A percentile compares a stretch with the other conserved stretches of the same genome.
These are phyloP conservation scores for Apus apus DNA, from an alignment of 2,113 vertebrate genomes.

Conservation along the genomic window DNA sequence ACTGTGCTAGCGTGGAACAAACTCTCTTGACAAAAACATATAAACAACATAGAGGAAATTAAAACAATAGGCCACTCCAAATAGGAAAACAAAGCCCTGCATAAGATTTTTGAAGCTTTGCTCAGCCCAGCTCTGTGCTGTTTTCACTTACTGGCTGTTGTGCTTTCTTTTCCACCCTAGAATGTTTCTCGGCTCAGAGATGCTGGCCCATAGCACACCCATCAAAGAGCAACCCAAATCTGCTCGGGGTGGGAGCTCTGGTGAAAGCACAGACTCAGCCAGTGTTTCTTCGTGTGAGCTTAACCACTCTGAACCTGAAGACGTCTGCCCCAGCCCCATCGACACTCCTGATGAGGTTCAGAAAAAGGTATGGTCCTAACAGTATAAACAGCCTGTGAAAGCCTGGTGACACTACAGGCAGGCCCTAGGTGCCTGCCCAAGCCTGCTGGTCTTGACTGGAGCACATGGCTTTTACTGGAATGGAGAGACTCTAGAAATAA, in stretches of 20 bases:
- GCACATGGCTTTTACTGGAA: not conserved
- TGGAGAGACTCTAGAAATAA: not conserved
- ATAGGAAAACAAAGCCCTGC: not conserved
- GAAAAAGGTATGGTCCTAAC: constrained; percentile 80
- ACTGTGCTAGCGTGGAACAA: not conserved
- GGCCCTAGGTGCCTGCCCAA: not conserved
- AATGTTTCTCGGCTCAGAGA: constrained; percentile 86
- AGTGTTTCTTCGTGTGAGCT: constrained; percentile 92
- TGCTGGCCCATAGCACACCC: constrained; percentile 76
- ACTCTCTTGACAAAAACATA: not conserved
- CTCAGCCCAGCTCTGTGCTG: not conserved
- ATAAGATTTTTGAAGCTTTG: not conserved
- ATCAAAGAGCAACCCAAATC: constrained; percentile 83
- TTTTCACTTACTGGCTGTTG: not conserved
- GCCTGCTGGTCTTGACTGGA: not conserved
- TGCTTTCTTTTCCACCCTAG: constrained; percentile 48
- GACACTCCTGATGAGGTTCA: constrained; percentile 76
- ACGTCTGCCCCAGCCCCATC: constrained; percentile 66
- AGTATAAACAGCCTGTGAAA: too few species aligned
- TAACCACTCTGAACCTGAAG: constrained; percentile 85
- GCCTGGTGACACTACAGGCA: not conserved
- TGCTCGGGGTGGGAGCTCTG: constrained; percentile 85
- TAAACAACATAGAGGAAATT: not conserved
- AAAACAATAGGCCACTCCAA: not conserved
- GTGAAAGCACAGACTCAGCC: constrained; percentile 92